These are phyloP conservation scores for Melanotaenia parkinsoni DNA, from an alignment of 2,797 vertebrate genomes.

Conservation along the genomic window DNA sequence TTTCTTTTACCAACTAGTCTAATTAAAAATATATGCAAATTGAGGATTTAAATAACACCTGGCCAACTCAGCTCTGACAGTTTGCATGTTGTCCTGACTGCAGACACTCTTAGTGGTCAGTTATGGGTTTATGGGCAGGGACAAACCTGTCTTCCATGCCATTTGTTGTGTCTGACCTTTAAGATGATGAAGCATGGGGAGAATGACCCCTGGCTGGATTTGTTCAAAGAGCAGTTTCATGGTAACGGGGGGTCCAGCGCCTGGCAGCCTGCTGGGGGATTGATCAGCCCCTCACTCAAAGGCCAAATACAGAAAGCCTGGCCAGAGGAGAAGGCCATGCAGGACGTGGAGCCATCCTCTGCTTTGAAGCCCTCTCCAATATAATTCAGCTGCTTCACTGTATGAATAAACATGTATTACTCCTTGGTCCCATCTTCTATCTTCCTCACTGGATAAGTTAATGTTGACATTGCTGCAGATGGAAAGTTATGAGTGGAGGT, in stretches of 20 bases:
- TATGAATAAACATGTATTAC: slow-evolving; percentile 74
- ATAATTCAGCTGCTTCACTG: slow-evolving; percentile 68
- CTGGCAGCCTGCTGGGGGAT: slow-evolving; percentile 76
- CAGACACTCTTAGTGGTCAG: slow-evolving; percentile 54
- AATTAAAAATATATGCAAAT: slow-evolving; percentile 3
- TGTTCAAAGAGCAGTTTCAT: slow-evolving; percentile 81
- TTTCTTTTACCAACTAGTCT: neutral
- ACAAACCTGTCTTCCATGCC: slow-evolving; percentile 73
- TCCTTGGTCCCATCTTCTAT: slow-evolving; percentile 50
- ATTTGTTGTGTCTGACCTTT: slow-evolving; percentile 83
- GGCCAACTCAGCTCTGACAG: slow-evolving; percentile 22
- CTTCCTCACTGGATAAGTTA: slow-evolving; percentile 49
- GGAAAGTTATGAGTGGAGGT: slow-evolving; percentile 54
- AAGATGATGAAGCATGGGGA: slow-evolving; percentile 78
- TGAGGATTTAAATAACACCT: slow-evolving; percentile 9
- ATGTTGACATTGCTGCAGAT: slow-evolving; percentile 44
- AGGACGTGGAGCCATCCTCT: slow-evolving; percentile 68
- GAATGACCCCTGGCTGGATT: slow-evolving; percentile 77
- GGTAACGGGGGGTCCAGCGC: slow-evolving; percentile 74
- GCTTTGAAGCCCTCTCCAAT: slow-evolving; percentile 78
- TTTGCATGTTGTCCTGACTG: slow-evolving; percentile 31
- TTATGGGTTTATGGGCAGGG: slow-evolving; percentile 56
- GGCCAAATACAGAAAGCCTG: slow-evolving; percentile 74
- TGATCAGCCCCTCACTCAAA: slow-evolving; percentile 82
- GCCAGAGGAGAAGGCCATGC: slow-evolving; percentile 80